phyloP scores from a whole-genome alignment of 35 echinoderm and acorn worm genomes.

The Ophiothrix spiculata region DNA sequence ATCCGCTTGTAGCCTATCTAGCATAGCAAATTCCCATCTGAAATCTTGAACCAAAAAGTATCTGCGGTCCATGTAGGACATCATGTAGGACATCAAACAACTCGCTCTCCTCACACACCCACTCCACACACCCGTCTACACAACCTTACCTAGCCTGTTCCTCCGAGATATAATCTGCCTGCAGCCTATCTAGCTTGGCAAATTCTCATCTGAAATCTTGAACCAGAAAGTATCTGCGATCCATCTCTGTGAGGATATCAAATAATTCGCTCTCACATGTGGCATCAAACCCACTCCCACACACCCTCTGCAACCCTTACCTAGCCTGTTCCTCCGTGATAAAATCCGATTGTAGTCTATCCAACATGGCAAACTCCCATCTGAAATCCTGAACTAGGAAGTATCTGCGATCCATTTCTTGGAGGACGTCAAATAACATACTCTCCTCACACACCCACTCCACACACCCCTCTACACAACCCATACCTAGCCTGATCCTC shows the following conservation, averaged over 20 bases:
- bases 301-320: too few relatives aligned
- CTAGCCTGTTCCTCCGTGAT: slow-evolving; percentile 91
- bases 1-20: slow-evolving; percentile 74
- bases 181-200: slow-evolving; percentile 69
- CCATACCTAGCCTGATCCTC: slow-evolving; percentile 88
- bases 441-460: slow-evolving; percentile 85
- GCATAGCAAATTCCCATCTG: slow-evolving; percentile 86
- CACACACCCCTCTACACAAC: too few relatives aligned
- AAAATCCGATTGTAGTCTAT: slow-evolving; percentile 64
- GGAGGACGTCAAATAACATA: slow-evolving; percentile 85
- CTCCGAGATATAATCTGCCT: slow-evolving; percentile 76
- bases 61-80: slow-evolving; percentile 86
- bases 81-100: slow-evolving; percentile 91
- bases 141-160: slow-evolving; percentile 86
- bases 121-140: too few relatives aligned
- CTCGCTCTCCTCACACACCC: slow-evolving; percentile 89
- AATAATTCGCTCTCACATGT: slow-evolving; percentile 93
- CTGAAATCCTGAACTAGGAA: slow-evolving; percentile 85
- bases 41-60: slow-evolving; percentile 89
- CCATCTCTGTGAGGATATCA: slow-evolving; percentile 88
- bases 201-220: slow-evolving; percentile 97
- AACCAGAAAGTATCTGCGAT: slow-evolving; percentile 77
- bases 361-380: slow-evolving; percentile 92
- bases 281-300: too few relatives aligned
- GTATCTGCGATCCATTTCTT: slow-evolving; percentile 92